Conservation (phyloP, 2,888 invertebrate genomes). For the Callyntrura guangdongensis region DNA sequence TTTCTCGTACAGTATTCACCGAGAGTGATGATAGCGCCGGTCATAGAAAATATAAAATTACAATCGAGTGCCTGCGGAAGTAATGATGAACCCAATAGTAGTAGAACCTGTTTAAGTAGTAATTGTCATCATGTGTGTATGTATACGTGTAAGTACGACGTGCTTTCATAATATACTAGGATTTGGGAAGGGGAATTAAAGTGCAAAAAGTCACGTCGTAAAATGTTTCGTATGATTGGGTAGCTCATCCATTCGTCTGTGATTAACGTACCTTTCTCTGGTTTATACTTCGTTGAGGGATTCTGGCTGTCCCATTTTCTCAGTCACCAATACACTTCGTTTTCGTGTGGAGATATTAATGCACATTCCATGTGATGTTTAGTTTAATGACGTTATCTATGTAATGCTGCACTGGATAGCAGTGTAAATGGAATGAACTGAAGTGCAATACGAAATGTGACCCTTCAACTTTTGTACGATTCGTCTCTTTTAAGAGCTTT, state of each 20-base stretch:
- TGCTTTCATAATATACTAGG: neutral
- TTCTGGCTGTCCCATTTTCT: neutral
- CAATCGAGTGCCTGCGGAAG: constrained; percentile 30
- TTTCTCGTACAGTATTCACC: neutral
- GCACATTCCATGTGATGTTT: constrained; percentile 43
- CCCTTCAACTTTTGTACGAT: constrained; percentile 68
- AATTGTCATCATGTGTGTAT: neutral
- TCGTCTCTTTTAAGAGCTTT: constrained; percentile 61
- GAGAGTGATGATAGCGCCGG: neutral
- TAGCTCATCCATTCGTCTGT: neutral
- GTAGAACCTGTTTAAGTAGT: neutral
- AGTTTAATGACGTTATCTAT: constrained; percentile 33
- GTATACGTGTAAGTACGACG: neutral
- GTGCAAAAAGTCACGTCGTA: constrained; percentile 67
- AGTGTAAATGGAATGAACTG: constrained; percentile 30
- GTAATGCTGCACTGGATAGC: neutral
- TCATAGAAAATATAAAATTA: neutral
- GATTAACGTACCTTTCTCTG: neutral
- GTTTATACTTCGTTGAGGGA: neutral
- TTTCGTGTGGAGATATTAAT: constrained; percentile 25
- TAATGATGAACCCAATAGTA: constrained; percentile 3
- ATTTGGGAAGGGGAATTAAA: constrained; percentile 42
- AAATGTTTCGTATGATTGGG: constrained; percentile 62
- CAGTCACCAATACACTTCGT: neutral
- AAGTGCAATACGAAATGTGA: constrained; percentile 60